phyloP scores from a whole-genome alignment of 2,888 invertebrate genomes.

The Xylota sylvarum region DNA sequence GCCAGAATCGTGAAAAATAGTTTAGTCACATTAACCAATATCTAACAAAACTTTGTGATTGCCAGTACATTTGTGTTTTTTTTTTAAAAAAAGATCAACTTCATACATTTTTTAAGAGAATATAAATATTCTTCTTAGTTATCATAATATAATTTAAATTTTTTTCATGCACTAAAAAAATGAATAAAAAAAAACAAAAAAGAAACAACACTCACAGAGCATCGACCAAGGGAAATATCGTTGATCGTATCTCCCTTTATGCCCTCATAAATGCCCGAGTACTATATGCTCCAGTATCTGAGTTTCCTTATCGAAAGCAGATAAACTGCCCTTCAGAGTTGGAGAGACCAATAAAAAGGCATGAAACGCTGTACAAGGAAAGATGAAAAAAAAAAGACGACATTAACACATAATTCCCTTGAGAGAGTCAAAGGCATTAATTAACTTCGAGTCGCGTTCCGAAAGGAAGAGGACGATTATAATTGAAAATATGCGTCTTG shows the following conservation, averaged over 20 bases:
- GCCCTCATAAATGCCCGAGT: slow-evolving; percentile 14
- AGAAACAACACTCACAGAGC: background rate
- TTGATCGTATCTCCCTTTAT: slow-evolving; percentile 34
- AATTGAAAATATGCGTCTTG: slow-evolving; percentile 44
- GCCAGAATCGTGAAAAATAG: too few relatives aligned
- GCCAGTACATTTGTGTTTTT: too few relatives aligned
- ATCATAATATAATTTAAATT: background rate
- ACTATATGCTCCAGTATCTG: background rate
- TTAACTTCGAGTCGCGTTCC: slow-evolving; percentile 21
- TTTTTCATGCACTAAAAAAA: background rate
- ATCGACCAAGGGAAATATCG: background rate
- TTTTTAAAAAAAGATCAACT: too few relatives aligned
- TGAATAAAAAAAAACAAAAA: background rate
- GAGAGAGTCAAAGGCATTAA: slow-evolving; percentile 31
- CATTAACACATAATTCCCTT: slow-evolving; percentile 22
- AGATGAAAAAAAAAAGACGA: slow-evolving; percentile 4
- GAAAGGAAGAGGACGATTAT: slow-evolving; percentile 24
- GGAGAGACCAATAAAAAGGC: slow-evolving; percentile 31
- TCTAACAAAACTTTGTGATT: too few relatives aligned
- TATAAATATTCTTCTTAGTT: too few relatives aligned
- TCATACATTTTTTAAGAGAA: too few relatives aligned
- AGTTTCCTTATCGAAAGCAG: slow-evolving; percentile 11
- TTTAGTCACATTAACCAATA: too few relatives aligned
- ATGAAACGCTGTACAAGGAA: slow-evolving; percentile 1
- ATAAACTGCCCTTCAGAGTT: slow-evolving; percentile 11